Percentiles rank a stretch among this genome's conserved stretches.
phyloP scores from a whole-genome alignment of 2,113 vertebrate genomes.

The Actenoides hombroni region DNA sequence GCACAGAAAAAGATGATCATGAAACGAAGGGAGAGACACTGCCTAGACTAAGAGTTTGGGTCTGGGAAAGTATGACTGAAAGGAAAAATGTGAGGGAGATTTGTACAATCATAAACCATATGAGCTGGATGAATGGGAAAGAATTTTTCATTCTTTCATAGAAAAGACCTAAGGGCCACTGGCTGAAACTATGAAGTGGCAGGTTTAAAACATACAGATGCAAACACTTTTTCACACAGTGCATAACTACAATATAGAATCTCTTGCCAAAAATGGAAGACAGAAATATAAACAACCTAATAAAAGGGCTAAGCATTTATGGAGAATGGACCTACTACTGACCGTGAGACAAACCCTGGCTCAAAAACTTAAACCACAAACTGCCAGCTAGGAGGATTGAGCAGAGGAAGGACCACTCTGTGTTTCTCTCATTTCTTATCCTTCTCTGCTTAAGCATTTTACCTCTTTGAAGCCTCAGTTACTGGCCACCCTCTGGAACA shows the following conservation, averaged over 20 bases:
- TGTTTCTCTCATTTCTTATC: background rate
- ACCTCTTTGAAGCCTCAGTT: background rate
- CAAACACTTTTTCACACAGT: background rate
- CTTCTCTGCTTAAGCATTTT: background rate
- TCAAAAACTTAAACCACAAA: background rate
- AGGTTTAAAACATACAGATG: background rate
- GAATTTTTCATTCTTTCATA: conserved; percentile 10
- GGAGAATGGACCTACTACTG: background rate
- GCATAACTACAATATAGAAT: background rate
- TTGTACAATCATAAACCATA: background rate
- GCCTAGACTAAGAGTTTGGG: background rate
- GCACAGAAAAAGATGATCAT: background rate
- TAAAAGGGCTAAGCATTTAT: background rate
- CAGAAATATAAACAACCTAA: background rate
- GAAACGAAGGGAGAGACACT: background rate
- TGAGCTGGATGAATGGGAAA: background rate
- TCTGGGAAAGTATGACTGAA: background rate
- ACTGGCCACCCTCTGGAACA: background rate
- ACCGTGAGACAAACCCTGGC: background rate
- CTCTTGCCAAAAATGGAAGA: background rate
- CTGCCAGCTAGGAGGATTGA: background rate
- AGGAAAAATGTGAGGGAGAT: background rate
- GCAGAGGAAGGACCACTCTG: background rate
- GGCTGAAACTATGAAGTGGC: background rate
- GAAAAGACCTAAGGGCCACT: background rate